Evolutionary conservation across 1,140 invertebrate species (phyloP).

Genomic region (Solenopsis invicta): DNA sequence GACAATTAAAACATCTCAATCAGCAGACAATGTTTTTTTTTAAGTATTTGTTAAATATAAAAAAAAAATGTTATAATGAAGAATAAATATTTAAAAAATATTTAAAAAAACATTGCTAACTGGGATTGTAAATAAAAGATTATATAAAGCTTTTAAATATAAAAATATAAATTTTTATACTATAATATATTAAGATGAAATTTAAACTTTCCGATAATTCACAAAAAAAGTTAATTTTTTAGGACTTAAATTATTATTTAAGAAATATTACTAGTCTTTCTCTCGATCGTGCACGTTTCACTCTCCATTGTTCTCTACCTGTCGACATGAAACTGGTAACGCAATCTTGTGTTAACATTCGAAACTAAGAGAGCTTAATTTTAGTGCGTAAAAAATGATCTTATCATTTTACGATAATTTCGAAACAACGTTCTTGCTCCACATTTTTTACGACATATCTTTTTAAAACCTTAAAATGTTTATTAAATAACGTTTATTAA

Average conservation of each 20-base stretch:
- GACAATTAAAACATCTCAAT: not conserved
- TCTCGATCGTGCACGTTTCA: not conserved
- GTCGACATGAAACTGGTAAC: not conserved
- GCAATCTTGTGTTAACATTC: not conserved
- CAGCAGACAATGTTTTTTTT: too few species aligned
- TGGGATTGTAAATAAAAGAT: too few species aligned
- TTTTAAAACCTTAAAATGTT: not conserved
- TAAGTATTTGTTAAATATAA: too few species aligned
- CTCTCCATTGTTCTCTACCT: not conserved
- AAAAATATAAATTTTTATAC: not conserved
- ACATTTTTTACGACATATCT: too few species aligned
- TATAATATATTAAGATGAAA: not conserved
- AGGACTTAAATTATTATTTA: slow-evolving; percentile 5
- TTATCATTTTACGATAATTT: slow-evolving; percentile 25
- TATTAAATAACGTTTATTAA: slow-evolving; percentile 5
- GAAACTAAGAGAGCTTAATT: not conserved
- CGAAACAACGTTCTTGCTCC: too few species aligned
- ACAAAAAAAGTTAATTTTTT: slow-evolving; percentile 14
- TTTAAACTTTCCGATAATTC: not conserved
- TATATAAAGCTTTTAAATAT: too few species aligned
- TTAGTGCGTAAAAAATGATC: not conserved
- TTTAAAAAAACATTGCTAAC: too few species aligned
- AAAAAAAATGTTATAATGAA: too few species aligned
- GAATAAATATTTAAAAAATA: too few species aligned
- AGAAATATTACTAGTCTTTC: not conserved